phyloP scores from a whole-genome alignment of 2,797 vertebrate species.

The Rachycentron canadum region DNA sequence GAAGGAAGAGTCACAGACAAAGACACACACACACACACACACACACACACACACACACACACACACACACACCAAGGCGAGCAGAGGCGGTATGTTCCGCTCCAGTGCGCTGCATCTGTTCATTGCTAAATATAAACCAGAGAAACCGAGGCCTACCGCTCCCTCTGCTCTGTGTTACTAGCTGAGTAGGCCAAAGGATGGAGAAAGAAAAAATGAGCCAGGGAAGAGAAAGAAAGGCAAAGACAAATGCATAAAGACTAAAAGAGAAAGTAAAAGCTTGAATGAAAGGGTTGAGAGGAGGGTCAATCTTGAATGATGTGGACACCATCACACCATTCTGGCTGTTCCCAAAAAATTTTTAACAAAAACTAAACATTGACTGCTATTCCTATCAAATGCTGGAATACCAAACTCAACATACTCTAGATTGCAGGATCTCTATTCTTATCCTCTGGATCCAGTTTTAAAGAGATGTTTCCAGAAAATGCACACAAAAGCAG shows the following conservation, averaged over 20 bases:
- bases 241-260: conserved; percentile 21
- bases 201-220: conserved; percentile 39
- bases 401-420: conserved; percentile 50
- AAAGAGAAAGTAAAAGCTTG: conserved; percentile 26
- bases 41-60: conserved; percentile 13
- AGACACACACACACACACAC: conserved; percentile 46
- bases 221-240: conserved; percentile 32
- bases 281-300: conserved; percentile 17
- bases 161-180: conserved; percentile 57
- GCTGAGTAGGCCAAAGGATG: conserved; percentile 69
- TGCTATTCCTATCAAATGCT: conserved; percentile 52
- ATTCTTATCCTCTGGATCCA: conserved; percentile 41
- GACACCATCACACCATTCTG: conserved; percentile 19
- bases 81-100: conserved; percentile 76
- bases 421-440: conserved; percentile 58
- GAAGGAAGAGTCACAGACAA: conserved; percentile 69
- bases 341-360: conserved; percentile 10
- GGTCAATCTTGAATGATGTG: conserved; percentile 25
- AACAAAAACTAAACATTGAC: conserved; percentile 61
- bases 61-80: conserved; percentile 36
- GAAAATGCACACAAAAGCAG: conserved; percentile 33
- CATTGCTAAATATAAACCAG: conserved; percentile 82
- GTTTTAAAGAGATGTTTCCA: conserved; percentile 33
- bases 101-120: conserved; percentile 82
- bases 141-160: conserved; percentile 69